Conservation (phyloP, 2,888 invertebrate species). For the Cryptops parisi region DNA sequence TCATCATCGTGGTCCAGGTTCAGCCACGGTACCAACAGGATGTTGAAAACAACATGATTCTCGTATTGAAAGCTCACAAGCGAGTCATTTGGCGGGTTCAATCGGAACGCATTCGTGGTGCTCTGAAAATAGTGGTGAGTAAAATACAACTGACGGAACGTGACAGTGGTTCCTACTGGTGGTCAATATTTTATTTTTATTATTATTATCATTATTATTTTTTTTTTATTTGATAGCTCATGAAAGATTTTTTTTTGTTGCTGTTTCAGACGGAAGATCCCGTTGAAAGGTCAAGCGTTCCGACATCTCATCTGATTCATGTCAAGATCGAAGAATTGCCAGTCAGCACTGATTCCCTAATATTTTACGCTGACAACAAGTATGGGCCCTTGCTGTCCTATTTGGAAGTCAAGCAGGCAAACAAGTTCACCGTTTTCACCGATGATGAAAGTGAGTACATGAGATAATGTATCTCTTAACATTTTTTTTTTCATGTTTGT, state of each 20-base stretch:
- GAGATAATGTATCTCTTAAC: no score
- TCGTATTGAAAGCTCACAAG: conserved; percentile 31
- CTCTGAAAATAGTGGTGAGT: conserved; percentile 30
- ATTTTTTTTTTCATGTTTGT: no score
- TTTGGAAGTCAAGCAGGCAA: conserved; percentile 23
- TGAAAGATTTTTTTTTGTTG: not conserved
- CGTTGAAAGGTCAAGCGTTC: conserved; percentile 20
- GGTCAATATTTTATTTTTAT: not conserved
- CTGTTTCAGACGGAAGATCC: conserved; percentile 21
- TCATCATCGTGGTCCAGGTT: conserved; percentile 2
- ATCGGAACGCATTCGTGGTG: conserved; percentile 27
- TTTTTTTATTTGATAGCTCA: not conserved
- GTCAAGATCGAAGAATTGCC: conserved; percentile 26
- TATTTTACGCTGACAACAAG: conserved; percentile 22
- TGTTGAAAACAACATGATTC: conserved; percentile 22
- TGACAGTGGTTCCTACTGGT: not conserved
- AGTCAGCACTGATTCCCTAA: conserved; percentile 24
- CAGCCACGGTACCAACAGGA: not conserved
- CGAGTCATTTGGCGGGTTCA: conserved; percentile 29
- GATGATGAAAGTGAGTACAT: conserved; percentile 19
- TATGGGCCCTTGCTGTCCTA: conserved; percentile 30
- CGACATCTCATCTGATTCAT: conserved; percentile 20
- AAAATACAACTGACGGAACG: no score
- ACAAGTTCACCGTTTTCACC: conserved; percentile 24
- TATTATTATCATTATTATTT: not conserved